Conservation (phyloP, 2,888 invertebrate species). For the Sarcophaga subvicina region DNA sequence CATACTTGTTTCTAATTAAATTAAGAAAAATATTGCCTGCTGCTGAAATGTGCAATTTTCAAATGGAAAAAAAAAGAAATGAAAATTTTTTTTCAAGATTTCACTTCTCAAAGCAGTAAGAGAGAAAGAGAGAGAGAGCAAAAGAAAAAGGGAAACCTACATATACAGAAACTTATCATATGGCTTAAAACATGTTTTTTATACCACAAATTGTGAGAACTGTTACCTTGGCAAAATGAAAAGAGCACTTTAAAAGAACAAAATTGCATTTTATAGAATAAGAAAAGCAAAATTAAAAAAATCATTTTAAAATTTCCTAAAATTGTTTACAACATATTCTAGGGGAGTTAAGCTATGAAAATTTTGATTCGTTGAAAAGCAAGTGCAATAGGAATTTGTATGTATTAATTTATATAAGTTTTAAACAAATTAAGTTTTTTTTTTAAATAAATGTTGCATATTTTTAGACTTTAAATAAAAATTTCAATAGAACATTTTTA, state of each 20-base stretch:
- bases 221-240: slow-evolving; percentile 15
- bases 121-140: not conserved
- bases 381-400: too few relatives aligned
- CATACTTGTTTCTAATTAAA: slow-evolving; percentile 31
- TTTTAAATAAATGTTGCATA: too few relatives aligned
- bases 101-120: not conserved
- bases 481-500: too few relatives aligned
- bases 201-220: not conserved
- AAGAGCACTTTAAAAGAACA: slow-evolving; percentile 5
- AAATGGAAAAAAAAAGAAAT: not conserved
- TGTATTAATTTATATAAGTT: too few relatives aligned
- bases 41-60: slow-evolving; percentile 1
- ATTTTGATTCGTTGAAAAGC: too few relatives aligned
- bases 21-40: slow-evolving; percentile 14
- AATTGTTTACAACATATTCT: too few relatives aligned
- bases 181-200: not conserved
- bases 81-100: not conserved
- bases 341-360: too few relatives aligned
- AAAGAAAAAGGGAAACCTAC: not conserved
- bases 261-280: not conserved
- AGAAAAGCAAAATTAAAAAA: too few relatives aligned
- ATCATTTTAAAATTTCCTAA: too few relatives aligned
- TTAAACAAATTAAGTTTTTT: too few relatives aligned
- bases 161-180: slow-evolving; percentile 1
- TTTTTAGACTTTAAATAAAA: too few relatives aligned